These are phyloP conservation scores for Oncorhynchus keta DNA, from an alignment of 2,113 vertebrate genomes.

Conservation along the genomic window DNA sequence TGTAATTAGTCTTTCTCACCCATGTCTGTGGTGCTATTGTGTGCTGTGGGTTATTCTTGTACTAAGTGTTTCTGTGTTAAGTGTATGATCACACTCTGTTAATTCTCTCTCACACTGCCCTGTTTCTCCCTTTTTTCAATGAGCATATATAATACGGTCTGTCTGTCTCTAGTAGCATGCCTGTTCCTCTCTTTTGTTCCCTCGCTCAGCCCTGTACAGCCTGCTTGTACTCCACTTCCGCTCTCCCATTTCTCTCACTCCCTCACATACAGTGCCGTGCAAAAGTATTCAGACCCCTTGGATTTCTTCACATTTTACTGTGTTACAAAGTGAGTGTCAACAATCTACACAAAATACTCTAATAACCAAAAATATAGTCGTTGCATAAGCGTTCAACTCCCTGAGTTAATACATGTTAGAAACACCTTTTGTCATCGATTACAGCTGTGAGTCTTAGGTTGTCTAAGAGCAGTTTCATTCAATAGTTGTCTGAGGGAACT, in stretches of 20 bases:
- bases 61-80: not conserved
- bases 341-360: too few species aligned
- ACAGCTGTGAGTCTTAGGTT: too few species aligned
- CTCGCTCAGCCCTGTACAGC: constrained; percentile 4
- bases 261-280: constrained; percentile 20
- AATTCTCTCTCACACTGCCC: constrained; percentile 4
- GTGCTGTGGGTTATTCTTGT: not conserved
- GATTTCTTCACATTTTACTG: too few species aligned
- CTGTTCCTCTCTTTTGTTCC: not conserved
- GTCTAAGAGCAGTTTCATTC: constrained; percentile 34
- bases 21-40: not conserved
- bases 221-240: constrained; percentile 42
- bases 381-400: too few species aligned
- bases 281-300: too few species aligned
- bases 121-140: not conserved
- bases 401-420: too few species aligned
- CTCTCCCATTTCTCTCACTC: constrained; percentile 52
- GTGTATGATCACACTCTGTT: not conserved
- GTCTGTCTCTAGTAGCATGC: not conserved
- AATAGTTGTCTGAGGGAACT: too few species aligned
- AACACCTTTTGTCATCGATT: too few species aligned
- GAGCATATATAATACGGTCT: not conserved
- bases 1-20: not conserved
- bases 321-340: too few species aligned
- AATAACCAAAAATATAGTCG: too few species aligned